Evolutionary conservation across 2,797 vertebrate species (phyloP), one percentile per base, ranked within the genome.

Genomic region (Mus minutoides): DNA sequence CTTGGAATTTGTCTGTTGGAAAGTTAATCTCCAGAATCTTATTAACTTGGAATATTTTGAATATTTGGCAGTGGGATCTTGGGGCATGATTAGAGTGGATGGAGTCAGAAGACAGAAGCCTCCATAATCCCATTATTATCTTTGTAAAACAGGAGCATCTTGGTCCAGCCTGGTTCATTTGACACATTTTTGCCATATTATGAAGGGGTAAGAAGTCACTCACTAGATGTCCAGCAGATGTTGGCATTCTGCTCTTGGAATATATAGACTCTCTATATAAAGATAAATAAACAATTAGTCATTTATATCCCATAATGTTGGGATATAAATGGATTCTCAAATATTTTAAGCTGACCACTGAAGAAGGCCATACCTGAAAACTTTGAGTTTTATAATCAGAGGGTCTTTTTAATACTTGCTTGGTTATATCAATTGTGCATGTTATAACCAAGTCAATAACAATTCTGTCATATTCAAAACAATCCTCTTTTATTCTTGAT

Each of bases 301-400:
- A 71, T 77, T 76, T 46, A 2, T 95, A 97, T 88, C 92, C 78
- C 54, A 90, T 96, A 90, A 71, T 29, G 31, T 93, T 93, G 88
- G 84, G 29, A 43, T 92, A 34, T 88, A 96, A 96, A 88, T 95
- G 91, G 67, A 56, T 78, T 96, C 58, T 90, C 54, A 73, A 46
- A 21, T 86, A 94, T 86, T 91, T 92, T 82, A 79, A 17, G 10
- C 80, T 94, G 76, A 8, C 91, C 84, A 94, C 93, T 88, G 56
- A 96, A 92, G 67, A 88, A 90, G 26, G 31, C 94, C 56, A 96
- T 96, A 60, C 69, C 73, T 79, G 67, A 96, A 96, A 85, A 21
- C 73, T 97, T 97, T 98, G 92, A 98, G 90, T 95, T 94, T 93
- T 90, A 84, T 88, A 97, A 90, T 95, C 82, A 97, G 67, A 93